A percentile compares a stretch with the other conserved stretches of the same genome.
phyloP scores from a whole-genome alignment of 2,888 invertebrate genomes.

The Scaptodrosophila latifasciaeformis region DNA sequence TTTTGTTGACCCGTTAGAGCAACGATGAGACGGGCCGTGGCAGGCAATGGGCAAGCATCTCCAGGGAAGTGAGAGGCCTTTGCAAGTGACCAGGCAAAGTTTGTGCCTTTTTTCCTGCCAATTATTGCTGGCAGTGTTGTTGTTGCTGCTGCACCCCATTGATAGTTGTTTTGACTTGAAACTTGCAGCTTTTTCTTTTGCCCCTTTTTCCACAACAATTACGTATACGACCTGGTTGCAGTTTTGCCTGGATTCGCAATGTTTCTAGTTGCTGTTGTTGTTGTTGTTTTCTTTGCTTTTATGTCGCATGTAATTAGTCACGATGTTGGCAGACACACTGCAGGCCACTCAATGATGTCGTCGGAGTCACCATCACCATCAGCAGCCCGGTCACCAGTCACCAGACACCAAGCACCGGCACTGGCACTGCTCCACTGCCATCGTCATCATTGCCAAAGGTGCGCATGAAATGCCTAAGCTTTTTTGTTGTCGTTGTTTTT shows the following conservation, averaged over 20 bases:
- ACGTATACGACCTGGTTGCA: conserved; percentile 52
- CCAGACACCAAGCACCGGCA: conserved; percentile 10
- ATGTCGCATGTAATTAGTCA: conserved; percentile 68
- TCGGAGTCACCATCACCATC: not conserved
- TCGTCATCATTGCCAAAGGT: conserved; percentile 31
- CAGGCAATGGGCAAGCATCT: too few relatives aligned
- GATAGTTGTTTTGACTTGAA: conserved; percentile 20
- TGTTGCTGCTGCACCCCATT: not conserved
- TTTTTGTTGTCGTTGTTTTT: too few relatives aligned
- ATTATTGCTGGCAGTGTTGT: conserved; percentile 36
- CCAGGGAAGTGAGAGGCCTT: too few relatives aligned
- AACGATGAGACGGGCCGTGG: not conserved
- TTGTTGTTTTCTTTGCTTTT: conserved; percentile 45
- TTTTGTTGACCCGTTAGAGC: not conserved
- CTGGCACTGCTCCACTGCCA: conserved; percentile 9
- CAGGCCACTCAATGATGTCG: conserved; percentile 12
- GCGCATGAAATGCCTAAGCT: conserved; percentile 22
- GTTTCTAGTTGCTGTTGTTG: conserved; percentile 18
- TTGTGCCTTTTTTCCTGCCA: conserved; percentile 47
- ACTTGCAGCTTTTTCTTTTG: conserved; percentile 39
- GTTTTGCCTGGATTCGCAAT: conserved; percentile 12
- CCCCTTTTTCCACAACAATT: conserved; percentile 39
- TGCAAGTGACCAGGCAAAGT: too few relatives aligned
- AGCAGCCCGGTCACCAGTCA: conserved; percentile 37
- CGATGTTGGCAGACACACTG: conserved; percentile 57